Percentiles rank a stretch among this genome's conserved stretches.
Evolutionary conservation across 1,140 invertebrate species (phyloP).

Genomic region (honey bee (Apis mellifera)): DNA sequence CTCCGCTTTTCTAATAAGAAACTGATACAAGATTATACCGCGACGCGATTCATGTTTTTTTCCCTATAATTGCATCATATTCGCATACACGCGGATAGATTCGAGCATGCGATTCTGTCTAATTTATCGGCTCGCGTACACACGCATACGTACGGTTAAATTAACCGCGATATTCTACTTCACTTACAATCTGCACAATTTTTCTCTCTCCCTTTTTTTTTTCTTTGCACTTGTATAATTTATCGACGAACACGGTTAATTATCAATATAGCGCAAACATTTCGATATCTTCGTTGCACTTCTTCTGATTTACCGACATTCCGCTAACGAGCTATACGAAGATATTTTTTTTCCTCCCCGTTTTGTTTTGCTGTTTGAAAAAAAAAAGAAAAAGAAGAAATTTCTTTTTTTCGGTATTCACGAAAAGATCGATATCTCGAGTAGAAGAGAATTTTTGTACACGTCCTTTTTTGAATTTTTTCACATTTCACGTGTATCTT

Average conservation of each 20-base stretch:
- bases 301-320: background rate
- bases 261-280: background rate
- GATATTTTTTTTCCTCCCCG: background rate
- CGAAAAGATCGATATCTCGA: background rate
- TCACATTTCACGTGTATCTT: too few relatives aligned
- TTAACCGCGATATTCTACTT: background rate
- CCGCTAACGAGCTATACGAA: background rate
- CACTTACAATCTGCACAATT: too few relatives aligned
- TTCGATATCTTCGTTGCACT: background rate
- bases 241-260: background rate
- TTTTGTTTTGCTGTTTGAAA: too few relatives aligned
- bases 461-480: too few relatives aligned
- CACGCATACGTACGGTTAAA: background rate
- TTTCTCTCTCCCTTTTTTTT: background rate
- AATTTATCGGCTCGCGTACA: background rate
- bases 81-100: background rate
- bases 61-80: constrained; percentile 1
- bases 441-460: too few relatives aligned
- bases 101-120: constrained; percentile 9
- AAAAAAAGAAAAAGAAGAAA: background rate
- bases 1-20: background rate
- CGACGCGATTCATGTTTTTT: constrained; percentile 9
- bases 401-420: background rate
- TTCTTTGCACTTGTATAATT: background rate
- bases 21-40: constrained; percentile 10